Base-by-base conservation (phyloP, 2,113 vertebrate genomes). In the Collichthys lucidus region DNA sequence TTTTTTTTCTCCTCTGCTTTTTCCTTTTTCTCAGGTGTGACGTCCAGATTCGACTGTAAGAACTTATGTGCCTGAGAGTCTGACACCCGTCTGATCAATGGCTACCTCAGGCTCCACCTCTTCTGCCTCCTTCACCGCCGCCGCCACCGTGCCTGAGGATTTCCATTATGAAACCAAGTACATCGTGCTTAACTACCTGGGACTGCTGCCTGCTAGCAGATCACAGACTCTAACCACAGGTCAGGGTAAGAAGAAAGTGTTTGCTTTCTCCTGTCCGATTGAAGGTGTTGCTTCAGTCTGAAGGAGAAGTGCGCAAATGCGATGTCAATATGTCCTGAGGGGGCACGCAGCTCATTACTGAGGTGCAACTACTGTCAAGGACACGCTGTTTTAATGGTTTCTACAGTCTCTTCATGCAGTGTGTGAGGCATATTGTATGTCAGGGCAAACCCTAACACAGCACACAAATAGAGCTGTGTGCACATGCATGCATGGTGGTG, bases 151-250 rank as follows among this genome's bases (percentile, higher is more conserved):
- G 96, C 96, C 97, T 95, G 95, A 94, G 89, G 96, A 96, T 90
- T 98, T 99, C 89, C 96, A 96, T 91, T 98, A 96, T 86, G 98
- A 99, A 94, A 98, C 98, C 84, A 96, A 96, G 83, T 98, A 96
- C 15, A 94, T 98, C 35, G 95, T 99, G 87, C 97, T 99, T 91
- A 97, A 94, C 94, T 99, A 97, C 93, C 91, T 99, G 93, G 95
- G 97, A 82, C 93, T 97, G 66, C 90, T 95, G 52, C 92, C 95
- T 26, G 93, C 93, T 49, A 81, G 93, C 59, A 95, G 94, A 72
- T 93, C 93, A 55, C 94, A 80, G 11, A 53, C 73, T 56, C 57
- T 86, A 44, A 75, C 89, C 47, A 4, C 74, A 77, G 66, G 55
- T 78, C 67, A 83, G 89, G 92, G 93, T 94, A 84, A 90, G 89